phyloP scores from a whole-genome alignment of 2,797 vertebrate genomes.

The Psittacula echo region DNA sequence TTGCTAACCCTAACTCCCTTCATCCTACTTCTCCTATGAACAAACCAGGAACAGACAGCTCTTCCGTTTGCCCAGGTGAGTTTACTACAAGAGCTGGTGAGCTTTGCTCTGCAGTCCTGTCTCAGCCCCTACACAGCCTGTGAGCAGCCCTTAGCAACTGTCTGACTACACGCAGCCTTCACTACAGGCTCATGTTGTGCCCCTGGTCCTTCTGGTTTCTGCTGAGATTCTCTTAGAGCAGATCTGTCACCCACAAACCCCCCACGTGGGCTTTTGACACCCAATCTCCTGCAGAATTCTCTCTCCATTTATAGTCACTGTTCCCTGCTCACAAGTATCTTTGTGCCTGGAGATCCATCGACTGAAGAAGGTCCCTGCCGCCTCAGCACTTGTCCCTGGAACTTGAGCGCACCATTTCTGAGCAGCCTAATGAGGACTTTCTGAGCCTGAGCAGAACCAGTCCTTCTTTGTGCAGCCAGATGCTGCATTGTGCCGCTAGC shows the following conservation, averaged over 20 bases:
- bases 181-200: neutral
- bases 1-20: neutral
- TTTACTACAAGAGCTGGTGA: neutral
- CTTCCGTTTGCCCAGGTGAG: neutral
- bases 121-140: neutral
- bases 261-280: neutral
- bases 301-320: neutral
- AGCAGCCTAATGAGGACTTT: neutral
- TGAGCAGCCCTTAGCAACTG: neutral
- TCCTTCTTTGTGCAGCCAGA: neutral
- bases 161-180: rapidly evolving
- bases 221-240: neutral
- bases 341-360: neutral
- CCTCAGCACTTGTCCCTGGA: neutral
- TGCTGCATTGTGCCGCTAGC: neutral
- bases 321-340: neutral
- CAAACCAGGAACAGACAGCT: neutral
- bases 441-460: neutral
- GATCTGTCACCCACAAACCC: neutral
- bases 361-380: neutral
- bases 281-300: neutral
- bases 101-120: neutral
- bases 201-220: neutral
- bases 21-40: neutral
- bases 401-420: neutral